Conservation (phyloP, 2,888 invertebrate genomes). For the Spodoptera littoralis region DNA sequence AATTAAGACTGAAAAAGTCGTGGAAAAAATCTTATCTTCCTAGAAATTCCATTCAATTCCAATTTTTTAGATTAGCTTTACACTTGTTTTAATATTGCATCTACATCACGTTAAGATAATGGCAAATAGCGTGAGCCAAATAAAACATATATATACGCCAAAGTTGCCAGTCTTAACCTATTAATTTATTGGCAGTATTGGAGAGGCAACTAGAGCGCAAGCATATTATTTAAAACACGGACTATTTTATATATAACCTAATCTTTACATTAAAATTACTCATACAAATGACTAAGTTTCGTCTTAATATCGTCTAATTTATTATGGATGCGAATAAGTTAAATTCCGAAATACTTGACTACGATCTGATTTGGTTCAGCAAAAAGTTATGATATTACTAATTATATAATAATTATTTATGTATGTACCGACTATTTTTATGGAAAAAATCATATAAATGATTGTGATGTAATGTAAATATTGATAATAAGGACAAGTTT, state of each 20-base stretch:
- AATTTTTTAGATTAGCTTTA: slow-evolving; percentile 47
- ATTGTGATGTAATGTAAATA: slow-evolving; percentile 73
- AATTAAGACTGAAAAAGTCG: slow-evolving; percentile 82
- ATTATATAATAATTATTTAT: slow-evolving; percentile 22
- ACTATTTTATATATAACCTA: no score
- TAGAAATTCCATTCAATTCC: slow-evolving; percentile 44
- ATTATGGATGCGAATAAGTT: no score
- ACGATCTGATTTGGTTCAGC: slow-evolving; percentile 36
- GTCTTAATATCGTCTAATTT: no score
- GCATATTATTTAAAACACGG: no score
- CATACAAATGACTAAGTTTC: no score
- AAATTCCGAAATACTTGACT: slow-evolving; percentile 4
- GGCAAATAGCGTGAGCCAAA: slow-evolving; percentile 6
- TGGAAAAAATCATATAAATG: slow-evolving; percentile 49
- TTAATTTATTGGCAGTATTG: no score
- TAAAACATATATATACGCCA: background rate
- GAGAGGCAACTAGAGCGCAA: no score
- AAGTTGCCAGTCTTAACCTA: no score
- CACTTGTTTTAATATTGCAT: slow-evolving; percentile 39
- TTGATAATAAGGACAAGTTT: slow-evolving; percentile 71
- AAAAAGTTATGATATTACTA: slow-evolving; percentile 35
- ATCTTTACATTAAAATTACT: no score
- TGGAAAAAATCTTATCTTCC: slow-evolving; percentile 51
- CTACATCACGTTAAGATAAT: slow-evolving; percentile 32
- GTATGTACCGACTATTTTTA: slow-evolving; percentile 25